phyloP scores from a whole-genome alignment of 2,113 vertebrate genomes.

The Dicrurus megarhynchus region DNA sequence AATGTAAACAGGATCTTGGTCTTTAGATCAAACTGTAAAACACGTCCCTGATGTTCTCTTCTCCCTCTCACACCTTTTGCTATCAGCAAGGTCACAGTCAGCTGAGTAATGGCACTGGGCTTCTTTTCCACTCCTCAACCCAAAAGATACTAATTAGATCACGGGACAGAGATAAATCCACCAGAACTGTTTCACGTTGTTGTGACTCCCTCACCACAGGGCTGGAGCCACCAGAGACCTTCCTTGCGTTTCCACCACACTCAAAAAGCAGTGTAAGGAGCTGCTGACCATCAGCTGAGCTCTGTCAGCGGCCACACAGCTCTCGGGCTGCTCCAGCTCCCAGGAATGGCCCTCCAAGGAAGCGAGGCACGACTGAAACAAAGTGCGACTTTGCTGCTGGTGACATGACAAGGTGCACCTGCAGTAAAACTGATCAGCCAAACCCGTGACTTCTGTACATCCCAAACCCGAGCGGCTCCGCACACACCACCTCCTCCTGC shows the following conservation, averaged over 20 bases:
- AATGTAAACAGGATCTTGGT: neutral
- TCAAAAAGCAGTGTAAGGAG: rapidly evolving
- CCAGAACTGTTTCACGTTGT: rapidly evolving
- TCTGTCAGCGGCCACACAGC: neutral
- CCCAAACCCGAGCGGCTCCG: neutral
- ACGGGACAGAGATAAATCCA: rapidly evolving
- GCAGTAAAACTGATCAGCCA: rapidly evolving
- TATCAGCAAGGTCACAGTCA: neutral
- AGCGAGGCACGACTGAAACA: neutral
- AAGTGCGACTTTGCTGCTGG: rapidly evolving
- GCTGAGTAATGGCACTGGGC: neutral
- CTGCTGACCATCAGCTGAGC: neutral
- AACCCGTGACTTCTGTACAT: rapidly evolving
- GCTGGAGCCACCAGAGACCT: neutral
- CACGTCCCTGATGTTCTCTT: neutral
- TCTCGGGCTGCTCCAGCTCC: neutral
- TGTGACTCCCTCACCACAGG: neutral
- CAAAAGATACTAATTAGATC: rapidly evolving
- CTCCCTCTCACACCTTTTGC: neutral
- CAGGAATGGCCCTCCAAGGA: rapidly evolving
- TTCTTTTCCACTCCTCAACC: neutral
- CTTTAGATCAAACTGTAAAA: neutral
- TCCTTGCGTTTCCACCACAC: neutral
- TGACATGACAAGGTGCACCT: rapidly evolving
- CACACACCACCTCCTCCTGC: neutral